Evolutionary conservation across 2,113 vertebrate genomes (phyloP).

Genomic region (Sisor rabdophorus): DNA sequence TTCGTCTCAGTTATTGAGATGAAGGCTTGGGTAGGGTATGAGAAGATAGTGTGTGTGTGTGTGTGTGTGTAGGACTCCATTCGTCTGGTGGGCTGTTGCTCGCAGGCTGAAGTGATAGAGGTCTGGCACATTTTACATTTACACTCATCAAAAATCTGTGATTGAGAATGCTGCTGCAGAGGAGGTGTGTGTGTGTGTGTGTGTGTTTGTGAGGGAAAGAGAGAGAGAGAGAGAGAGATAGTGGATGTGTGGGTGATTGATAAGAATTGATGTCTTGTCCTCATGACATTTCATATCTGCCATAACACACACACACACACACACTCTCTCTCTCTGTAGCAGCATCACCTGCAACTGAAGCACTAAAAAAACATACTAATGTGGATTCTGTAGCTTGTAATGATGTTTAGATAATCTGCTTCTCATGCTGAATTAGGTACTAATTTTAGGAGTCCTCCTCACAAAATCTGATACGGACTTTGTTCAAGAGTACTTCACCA

Average conservation of each 20-base stretch:
- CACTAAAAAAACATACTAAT: neutral
- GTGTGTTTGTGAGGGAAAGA: conserved; percentile 40
- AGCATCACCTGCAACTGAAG: neutral
- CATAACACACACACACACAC: conserved; percentile 23
- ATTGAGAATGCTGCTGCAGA: conserved; percentile 37
- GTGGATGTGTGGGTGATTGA: conserved; percentile 6
- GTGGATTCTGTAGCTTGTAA: neutral
- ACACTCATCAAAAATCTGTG: conserved; percentile 40
- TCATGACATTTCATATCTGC: conserved; percentile 9
- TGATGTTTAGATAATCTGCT: too few relatives aligned
- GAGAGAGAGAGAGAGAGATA: conserved; percentile 6
- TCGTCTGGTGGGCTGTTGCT: conserved; percentile 38
- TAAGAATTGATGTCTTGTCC: conserved; percentile 9
- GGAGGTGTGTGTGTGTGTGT: conserved; percentile 37
- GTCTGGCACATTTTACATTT: conserved; percentile 55
- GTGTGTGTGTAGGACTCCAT: conserved; percentile 27
- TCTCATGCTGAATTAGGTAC: too few relatives aligned
- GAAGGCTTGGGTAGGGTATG: neutral
- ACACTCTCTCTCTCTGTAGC: neutral
- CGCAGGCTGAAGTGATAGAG: conserved; percentile 31
- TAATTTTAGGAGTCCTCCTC: too few relatives aligned
- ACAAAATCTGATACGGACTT: too few relatives aligned
- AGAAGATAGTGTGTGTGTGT: conserved; percentile 11
- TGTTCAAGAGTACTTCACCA: too few relatives aligned
- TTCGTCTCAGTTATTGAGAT: neutral